These are phyloP conservation scores for Clarias pachynema DNA, from an alignment of 2,797 vertebrate genomes.

Conservation along the genomic window DNA sequence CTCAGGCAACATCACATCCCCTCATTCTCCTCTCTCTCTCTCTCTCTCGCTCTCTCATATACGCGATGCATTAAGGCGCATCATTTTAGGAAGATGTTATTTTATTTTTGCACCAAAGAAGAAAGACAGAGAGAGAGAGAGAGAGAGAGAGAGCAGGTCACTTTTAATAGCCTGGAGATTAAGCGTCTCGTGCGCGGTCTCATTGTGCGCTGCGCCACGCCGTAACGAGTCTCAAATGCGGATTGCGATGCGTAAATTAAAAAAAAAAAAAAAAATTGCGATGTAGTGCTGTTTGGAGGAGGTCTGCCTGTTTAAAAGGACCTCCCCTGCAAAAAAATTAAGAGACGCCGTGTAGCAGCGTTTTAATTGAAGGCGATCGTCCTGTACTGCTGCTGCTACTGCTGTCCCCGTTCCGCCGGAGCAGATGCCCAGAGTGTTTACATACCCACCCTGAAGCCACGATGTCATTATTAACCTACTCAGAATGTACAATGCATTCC, in stretches of 20 bases:
- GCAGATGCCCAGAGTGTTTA: slow-evolving; percentile 43
- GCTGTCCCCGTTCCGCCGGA: slow-evolving; percentile 25
- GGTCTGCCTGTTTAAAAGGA: slow-evolving; percentile 53
- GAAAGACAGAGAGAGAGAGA: no score
- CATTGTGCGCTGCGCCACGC: slow-evolving; percentile 69
- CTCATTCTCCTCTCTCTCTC: slow-evolving; percentile 20
- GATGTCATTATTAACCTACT: slow-evolving; percentile 20
- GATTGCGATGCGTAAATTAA: slow-evolving; percentile 64
- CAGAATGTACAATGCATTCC: neutral
- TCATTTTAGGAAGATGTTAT: neutral
- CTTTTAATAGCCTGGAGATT: neutral
- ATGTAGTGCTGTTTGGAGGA: slow-evolving; percentile 57
- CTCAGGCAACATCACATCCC: slow-evolving; percentile 46
- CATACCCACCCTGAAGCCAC: slow-evolving; percentile 35
- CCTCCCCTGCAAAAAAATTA: slow-evolving; percentile 57
- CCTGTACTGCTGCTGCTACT: neutral
- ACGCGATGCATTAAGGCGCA: neutral
- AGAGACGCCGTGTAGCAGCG: slow-evolving; percentile 43
- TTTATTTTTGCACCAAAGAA: neutral
- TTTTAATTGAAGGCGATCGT: slow-evolving; percentile 43
- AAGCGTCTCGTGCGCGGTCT: slow-evolving; percentile 51
- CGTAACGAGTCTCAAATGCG: slow-evolving; percentile 63
- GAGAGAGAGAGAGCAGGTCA: neutral
- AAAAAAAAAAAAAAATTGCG: slow-evolving; percentile 56
- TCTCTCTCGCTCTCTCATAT: neutral